These are phyloP conservation scores for Drosophila lowei DNA, from an alignment of 1,140 invertebrate species.

Conservation along the genomic window DNA sequence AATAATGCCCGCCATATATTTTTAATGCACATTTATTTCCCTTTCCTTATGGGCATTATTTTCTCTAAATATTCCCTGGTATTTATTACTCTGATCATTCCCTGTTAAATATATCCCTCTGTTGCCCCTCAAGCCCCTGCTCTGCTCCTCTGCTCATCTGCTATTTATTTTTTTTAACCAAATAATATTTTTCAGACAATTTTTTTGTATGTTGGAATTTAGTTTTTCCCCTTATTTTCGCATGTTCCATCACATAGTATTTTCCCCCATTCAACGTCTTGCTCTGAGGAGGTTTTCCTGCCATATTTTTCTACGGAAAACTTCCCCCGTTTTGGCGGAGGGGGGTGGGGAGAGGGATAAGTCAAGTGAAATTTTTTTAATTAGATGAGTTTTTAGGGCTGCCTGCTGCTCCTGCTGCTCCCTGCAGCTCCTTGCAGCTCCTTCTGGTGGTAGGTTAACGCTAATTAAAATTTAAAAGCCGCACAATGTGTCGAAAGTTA, in stretches of 20 bases:
- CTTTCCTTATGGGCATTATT: too few relatives aligned
- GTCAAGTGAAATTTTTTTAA: slow-evolving; percentile 64
- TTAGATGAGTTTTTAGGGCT: slow-evolving; percentile 67
- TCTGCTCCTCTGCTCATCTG: too few relatives aligned
- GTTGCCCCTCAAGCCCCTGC: too few relatives aligned
- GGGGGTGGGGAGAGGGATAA: slow-evolving; percentile 4
- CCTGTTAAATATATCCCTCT: too few relatives aligned
- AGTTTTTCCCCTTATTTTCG: not conserved
- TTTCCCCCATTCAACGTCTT: not conserved
- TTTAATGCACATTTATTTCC: too few relatives aligned
- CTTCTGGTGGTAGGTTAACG: slow-evolving; percentile 56
- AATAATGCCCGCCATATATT: too few relatives aligned
- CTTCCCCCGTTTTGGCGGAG: not conserved
- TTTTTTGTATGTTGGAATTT: too few relatives aligned
- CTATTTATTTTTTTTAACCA: too few relatives aligned
- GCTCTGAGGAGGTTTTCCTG: too few relatives aligned
- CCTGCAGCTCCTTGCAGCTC: slow-evolving; percentile 16
- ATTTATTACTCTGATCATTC: too few relatives aligned
- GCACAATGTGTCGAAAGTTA: slow-evolving; percentile 80
- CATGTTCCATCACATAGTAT: not conserved
- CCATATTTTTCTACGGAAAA: slow-evolving; percentile 16
- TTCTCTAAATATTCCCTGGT: not conserved
- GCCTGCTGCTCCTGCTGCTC: slow-evolving; percentile 14
- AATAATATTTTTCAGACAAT: not conserved
- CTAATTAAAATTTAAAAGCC: slow-evolving; percentile 82